phyloP scores from a whole-genome alignment of 2,888 invertebrate species.

The Nycteola revayana region DNA sequence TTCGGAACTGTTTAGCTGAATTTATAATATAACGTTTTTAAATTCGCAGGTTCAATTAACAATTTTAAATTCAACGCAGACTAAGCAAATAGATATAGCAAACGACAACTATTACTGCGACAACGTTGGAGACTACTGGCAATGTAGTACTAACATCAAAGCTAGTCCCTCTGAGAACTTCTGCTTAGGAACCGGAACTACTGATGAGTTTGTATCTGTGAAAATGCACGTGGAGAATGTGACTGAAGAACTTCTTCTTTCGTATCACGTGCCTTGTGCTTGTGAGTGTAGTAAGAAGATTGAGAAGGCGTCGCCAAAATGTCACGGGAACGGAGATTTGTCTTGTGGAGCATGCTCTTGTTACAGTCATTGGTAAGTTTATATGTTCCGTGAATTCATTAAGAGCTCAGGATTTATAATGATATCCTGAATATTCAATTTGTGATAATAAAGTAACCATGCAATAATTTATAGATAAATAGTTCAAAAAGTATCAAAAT shows the following conservation, averaged over 20 bases:
- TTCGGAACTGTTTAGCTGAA: too few relatives aligned
- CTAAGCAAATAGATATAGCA: conserved; percentile 25
- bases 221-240: conserved; percentile 40
- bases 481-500: too few relatives aligned
- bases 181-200: conserved; percentile 40
- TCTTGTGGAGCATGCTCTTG: conserved; percentile 85
- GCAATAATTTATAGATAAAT: too few relatives aligned
- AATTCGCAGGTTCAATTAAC: conserved; percentile 17
- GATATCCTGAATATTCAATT: too few relatives aligned
- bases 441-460: too few relatives aligned
- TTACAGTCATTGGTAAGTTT: conserved; percentile 31
- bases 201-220: conserved; percentile 41
- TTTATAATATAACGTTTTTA: too few relatives aligned
- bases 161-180: conserved; percentile 38
- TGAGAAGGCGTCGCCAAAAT: conserved; percentile 59
- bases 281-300: conserved; percentile 51
- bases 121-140: conserved; percentile 18
- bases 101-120: conserved; percentile 12
- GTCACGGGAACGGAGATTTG: conserved; percentile 72
- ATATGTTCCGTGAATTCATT: too few relatives aligned
- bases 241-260: conserved; percentile 38
- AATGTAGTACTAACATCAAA: conserved; percentile 36
- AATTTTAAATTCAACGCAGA: conserved; percentile 45
- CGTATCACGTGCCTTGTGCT: conserved; percentile 60
- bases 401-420: too few relatives aligned